These are phyloP conservation scores for Grallaria varia DNA, from an alignment of 2,113 vertebrate species.

Conservation along the genomic window DNA sequence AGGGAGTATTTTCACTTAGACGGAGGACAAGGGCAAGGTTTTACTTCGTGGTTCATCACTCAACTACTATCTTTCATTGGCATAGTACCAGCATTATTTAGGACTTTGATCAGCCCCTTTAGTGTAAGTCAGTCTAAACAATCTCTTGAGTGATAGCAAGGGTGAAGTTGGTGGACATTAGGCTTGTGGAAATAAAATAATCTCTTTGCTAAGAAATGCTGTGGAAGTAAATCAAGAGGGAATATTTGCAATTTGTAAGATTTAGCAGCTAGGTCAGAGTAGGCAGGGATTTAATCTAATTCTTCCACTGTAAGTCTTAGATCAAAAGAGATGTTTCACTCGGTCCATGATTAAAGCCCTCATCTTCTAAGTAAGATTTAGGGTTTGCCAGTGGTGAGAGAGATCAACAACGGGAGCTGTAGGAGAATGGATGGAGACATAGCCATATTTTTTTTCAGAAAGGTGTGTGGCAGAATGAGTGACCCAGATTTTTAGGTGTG, in stretches of 20 bases:
- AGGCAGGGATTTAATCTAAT: not conserved
- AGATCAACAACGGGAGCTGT: not conserved
- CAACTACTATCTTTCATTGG: not conserved
- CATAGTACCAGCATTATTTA: not conserved
- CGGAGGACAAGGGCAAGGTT: not conserved
- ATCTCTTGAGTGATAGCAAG: not conserved
- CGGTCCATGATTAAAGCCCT: not conserved
- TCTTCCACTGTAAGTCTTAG: not conserved
- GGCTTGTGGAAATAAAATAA: not conserved
- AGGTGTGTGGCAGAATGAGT: not conserved
- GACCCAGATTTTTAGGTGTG: not conserved
- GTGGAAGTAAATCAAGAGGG: not conserved
- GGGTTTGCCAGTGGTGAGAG: not conserved
- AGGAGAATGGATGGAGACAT: not conserved
- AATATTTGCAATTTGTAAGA: not conserved
- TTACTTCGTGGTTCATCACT: not conserved
- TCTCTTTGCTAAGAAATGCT: rapidly evolving
- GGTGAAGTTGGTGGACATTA: not conserved
- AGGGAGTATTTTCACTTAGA: not conserved
- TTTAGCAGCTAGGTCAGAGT: not conserved
- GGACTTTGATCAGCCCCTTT: not conserved
- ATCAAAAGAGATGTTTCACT: not conserved
- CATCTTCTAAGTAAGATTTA: not conserved
- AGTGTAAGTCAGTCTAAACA: not conserved
- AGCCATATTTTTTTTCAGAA: not conserved